Conservation (phyloP, 2,797 vertebrate genomes). For the Lerista edwardsae region DNA sequence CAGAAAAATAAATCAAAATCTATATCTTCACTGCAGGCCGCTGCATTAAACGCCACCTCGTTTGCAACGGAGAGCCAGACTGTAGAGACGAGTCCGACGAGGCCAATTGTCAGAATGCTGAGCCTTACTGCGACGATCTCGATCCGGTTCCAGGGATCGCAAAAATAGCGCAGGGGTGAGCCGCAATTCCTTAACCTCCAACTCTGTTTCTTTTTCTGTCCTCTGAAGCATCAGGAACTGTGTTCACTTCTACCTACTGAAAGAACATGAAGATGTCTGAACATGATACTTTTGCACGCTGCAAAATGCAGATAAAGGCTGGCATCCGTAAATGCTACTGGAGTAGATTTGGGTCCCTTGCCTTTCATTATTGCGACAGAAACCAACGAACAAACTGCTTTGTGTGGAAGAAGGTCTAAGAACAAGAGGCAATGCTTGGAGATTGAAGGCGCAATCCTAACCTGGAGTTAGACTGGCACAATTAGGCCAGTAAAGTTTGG, state of each 20-base stretch:
- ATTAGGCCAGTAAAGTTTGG: no score
- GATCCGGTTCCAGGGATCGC: slow-evolving; percentile 84
- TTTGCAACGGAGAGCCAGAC: slow-evolving; percentile 88
- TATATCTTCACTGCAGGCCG: slow-evolving; percentile 79
- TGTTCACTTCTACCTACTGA: background rate
- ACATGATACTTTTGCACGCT: background rate
- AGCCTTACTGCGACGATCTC: slow-evolving; percentile 80
- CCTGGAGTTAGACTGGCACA: no score
- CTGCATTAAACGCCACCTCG: slow-evolving; percentile 85
- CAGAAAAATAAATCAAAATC: background rate
- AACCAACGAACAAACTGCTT: background rate
- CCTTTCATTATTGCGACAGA: background rate
- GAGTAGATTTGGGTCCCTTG: background rate
- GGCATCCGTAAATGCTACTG: background rate
- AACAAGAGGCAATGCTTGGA: background rate
- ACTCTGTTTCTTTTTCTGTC: background rate
- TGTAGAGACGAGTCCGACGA: slow-evolving; percentile 88
- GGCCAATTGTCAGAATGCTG: slow-evolving; percentile 72
- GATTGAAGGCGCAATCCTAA: no score
- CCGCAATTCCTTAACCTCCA: background rate
- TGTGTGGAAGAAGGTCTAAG: background rate
- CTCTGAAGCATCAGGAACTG: background rate
- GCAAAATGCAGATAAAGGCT: background rate
- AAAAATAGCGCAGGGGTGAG: slow-evolving; percentile 84
- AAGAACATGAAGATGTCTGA: no score